Evolutionary conservation across 2,888 invertebrate species (phyloP).

Genomic region (Philopedon plagiatum): DNA sequence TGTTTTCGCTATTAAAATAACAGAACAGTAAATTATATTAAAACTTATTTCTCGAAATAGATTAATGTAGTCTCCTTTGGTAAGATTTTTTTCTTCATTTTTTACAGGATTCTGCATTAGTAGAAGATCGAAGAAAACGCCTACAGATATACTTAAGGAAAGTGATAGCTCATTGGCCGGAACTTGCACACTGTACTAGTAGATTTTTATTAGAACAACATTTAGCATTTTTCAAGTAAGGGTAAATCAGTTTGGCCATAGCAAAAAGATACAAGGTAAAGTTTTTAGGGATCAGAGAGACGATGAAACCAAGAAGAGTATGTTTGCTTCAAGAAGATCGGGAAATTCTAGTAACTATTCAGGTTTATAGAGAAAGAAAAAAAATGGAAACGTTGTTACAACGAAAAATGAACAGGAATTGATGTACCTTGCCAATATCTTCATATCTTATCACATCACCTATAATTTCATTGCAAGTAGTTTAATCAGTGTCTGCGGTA

Average conservation of each 20-base stretch:
- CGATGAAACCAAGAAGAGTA: constrained; percentile 59
- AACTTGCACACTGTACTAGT: constrained; percentile 82
- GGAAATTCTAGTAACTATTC: constrained; percentile 63
- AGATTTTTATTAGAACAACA: constrained; percentile 84
- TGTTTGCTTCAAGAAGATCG: constrained; percentile 60
- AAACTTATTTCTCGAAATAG: too few species aligned
- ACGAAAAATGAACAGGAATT: background rate
- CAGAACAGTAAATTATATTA: too few species aligned
- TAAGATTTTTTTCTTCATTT: constrained; percentile 27
- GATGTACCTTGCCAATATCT: background rate
- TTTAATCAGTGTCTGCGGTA: too few species aligned
- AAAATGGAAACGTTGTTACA: background rate
- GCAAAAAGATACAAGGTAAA: background rate
- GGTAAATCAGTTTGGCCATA: constrained; percentile 14
- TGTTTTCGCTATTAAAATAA: too few species aligned
- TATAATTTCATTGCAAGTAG: too few species aligned
- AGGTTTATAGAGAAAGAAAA: constrained; percentile 61
- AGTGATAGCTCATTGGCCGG: constrained; percentile 84
- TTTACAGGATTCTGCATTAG: constrained; percentile 82
- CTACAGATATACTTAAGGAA: constrained; percentile 91
- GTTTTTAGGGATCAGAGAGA: constrained; percentile 65
- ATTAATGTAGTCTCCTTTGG: background rate
- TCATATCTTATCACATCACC: too few species aligned
- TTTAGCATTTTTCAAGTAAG: constrained; percentile 90
- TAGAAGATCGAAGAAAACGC: constrained; percentile 88